Evolutionary conservation across 2,888 invertebrate genomes (phyloP), one percentile per base, ranked within the genome.

Genomic region (Meteorus colon): DNA sequence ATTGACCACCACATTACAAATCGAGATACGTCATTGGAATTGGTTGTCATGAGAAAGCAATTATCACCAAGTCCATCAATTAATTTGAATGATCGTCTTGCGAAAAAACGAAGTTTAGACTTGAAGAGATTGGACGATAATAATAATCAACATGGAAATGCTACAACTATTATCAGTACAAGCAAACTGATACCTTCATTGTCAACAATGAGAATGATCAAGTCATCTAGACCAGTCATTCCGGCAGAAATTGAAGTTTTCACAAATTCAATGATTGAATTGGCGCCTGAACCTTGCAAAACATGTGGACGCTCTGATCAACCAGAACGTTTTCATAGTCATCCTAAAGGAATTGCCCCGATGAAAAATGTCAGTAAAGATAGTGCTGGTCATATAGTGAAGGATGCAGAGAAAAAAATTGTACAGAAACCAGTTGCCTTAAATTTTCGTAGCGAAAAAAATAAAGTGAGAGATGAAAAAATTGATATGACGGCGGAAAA

Each of bases 281-380:
- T 71, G 24, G 86, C 88, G 1, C 91, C 92, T 59, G 90, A 91
- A 79, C 92, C 93, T 0, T 95, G 95, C 85, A 91, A 91, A 72
- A 92, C 92, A 73, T 95, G 95, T 87, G 93, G 93, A 1, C 90
- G 94, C 27, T 91, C 92, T 1, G 93, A 94, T 86, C 92, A 92
- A 77, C 94, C 94, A 0, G 95, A 95, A 84, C 89, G 95, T 16
- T 91, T 92, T 78, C 92, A 93, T 84, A 92, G 92, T 83, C 92
- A 92, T 83, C 92, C 92, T 1, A 85, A 84, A 24, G 75, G 85
- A 80, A 19, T 68, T 19, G 8, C 51, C 3, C 68, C 76, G 5
- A 24, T 31, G 4, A 76, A 76, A 55, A 68, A 68, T n/a, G 27
- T 27, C n/a, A 75, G 75, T 76, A 78, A 80, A 60, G 77, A 83